Conservation (phyloP, 2,797 vertebrate genomes). For the Octomys mimax region DNA sequence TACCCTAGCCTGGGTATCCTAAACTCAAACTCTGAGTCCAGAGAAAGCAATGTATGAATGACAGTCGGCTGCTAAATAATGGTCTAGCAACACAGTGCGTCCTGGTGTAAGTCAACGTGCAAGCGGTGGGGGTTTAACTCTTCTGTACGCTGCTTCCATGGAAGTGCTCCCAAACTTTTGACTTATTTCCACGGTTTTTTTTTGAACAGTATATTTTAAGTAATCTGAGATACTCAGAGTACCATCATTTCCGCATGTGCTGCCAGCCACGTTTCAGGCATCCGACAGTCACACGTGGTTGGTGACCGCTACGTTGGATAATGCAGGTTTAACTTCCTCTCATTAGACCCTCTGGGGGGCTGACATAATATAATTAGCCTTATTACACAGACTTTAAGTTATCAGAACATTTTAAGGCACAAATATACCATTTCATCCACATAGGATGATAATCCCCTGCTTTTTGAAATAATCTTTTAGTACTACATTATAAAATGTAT, state of each 20-base stretch:
- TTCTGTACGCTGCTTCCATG: background rate
- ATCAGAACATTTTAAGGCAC: background rate
- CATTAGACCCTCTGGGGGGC: background rate
- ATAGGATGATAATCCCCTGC: background rate
- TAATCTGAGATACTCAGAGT: background rate
- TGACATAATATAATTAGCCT: background rate
- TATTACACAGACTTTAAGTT: background rate
- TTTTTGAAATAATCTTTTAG: constrained; percentile 6
- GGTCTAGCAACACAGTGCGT: background rate
- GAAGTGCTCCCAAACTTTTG: background rate
- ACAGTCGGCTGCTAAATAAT: background rate
- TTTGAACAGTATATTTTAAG: background rate
- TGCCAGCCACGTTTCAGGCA: background rate
- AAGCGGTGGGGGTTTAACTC: background rate
- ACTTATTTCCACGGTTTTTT: background rate
- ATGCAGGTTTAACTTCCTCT: background rate
- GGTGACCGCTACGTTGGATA: background rate
- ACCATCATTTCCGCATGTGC: background rate
- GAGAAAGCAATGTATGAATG: background rate
- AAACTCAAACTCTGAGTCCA: background rate
- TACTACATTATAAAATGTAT: constrained; percentile 18
- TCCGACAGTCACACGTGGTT: background rate
- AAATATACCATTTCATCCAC: background rate
- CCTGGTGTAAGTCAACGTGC: background rate
- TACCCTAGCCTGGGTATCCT: too few species aligned